phyloP scores from a whole-genome alignment of 2,888 invertebrate species.

The Parasteatoda lunata region DNA sequence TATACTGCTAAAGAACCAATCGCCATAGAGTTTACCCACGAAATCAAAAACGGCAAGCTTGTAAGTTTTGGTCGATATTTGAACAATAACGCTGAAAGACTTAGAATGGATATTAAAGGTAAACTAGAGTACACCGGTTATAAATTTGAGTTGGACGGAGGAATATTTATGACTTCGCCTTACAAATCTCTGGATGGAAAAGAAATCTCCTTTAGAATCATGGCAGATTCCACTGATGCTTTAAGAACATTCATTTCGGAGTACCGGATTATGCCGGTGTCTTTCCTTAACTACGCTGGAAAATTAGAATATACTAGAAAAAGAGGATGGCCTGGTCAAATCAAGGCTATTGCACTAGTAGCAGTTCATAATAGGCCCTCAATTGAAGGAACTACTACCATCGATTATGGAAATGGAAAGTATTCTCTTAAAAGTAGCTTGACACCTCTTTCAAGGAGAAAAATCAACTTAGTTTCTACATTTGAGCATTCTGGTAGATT shows the following conservation, averaged over 20 bases:
- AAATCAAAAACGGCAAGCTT: conserved; percentile 46
- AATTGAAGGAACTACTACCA: conserved; percentile 33
- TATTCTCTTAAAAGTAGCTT: conserved; percentile 48
- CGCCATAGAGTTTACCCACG: conserved; percentile 41
- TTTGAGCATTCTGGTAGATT: conserved; percentile 55
- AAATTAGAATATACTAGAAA: conserved; percentile 61
- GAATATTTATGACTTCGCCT: conserved; percentile 39
- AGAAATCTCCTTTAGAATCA: conserved; percentile 33
- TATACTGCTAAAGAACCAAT: conserved; percentile 43
- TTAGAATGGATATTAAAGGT: conserved; percentile 43
- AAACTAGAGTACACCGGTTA: conserved; percentile 18
- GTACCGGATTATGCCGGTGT: conserved; percentile 39
- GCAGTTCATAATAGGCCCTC: conserved; percentile 36
- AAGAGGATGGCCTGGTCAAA: conserved; percentile 55
- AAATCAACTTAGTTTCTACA: conserved; percentile 37
- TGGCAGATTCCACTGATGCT: conserved; percentile 45
- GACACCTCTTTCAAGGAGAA: conserved; percentile 48
- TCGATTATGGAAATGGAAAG: conserved; percentile 61
- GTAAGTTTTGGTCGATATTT: conserved; percentile 27
- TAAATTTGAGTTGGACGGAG: conserved; percentile 39
- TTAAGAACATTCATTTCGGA: conserved; percentile 40
- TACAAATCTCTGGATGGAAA: conserved; percentile 63
- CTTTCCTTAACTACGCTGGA: conserved; percentile 37
- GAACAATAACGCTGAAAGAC: conserved; percentile 31
- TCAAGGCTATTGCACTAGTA: conserved; percentile 40